Base-by-base conservation (phyloP, 2,797 vertebrate genomes). In the Rhinophrynus dorsalis region DNA sequence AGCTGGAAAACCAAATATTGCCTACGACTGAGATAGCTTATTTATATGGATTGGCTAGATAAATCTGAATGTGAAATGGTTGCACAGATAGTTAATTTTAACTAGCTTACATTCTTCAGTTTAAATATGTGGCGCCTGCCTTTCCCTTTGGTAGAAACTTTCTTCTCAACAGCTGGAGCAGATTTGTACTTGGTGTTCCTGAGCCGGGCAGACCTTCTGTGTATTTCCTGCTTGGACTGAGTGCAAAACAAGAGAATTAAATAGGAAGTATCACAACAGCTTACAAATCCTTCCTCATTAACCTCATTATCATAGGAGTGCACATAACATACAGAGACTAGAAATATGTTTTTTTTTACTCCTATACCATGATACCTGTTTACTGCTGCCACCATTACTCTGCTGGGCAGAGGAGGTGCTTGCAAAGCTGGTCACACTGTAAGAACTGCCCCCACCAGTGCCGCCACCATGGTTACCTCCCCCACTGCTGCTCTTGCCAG, bases 71-170 rank as follows among this genome's bases (percentile, higher is more conserved):
- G n/a, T 10, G 9, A 35, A 40, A n/a, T 40, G 12, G 37, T 12
- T 40, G 6, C 13, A 40, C 5, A 15, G 2, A 40, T 3, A 15
- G 42, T 9, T 3, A 45, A 15, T 32, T 1, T 18, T 10, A 12
- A 23, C 33, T 23, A 8, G 26, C 91, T 87, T 88, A 99, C 97
- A 74, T 99, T 99, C 88, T 98, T 99, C 0, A 99, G 84, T 74
- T 99, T 99, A 67, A 99, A 99, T 81, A 99, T 97, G 83, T 98
- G 96, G 74, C 97, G 85, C 83, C 96, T 92, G n/a, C 97, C 97
- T 72, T 99, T 99, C 78, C 97, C 97, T 86, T 99, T 99, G 0
- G 96, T 98, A 13, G 97, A 99, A 47, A 99, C 96, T 76, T 99
- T 98, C 83, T 98, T 99, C 83, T 99, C 97, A 1, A 95, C 94